Base-by-base conservation (phyloP, 2,797 vertebrate genomes). In the Erpetoichthys calabaricus region DNA sequence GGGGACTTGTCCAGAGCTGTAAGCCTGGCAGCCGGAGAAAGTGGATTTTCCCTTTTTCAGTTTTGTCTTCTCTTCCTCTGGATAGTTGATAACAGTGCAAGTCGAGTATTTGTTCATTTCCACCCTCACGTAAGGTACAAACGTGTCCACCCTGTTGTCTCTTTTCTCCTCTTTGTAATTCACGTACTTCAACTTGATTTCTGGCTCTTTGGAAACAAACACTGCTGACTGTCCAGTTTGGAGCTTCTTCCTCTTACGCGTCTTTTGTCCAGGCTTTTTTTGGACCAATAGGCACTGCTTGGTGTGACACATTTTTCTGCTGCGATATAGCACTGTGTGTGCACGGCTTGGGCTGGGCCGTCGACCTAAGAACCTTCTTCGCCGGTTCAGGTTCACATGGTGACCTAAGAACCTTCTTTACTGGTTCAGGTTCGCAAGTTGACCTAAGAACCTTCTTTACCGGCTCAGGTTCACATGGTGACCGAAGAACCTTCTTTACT, bases 171-270 rank as follows among this genome's bases (percentile, higher is more conserved):
- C 82, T 60, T 79, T 84, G 67, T 63, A 80, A 68, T 70, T 78
- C 58, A 83, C 10, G 5, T 83, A 87, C 69, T 60, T 81, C 6
- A 88, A 52, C 60, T 74, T 83, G 65, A 88, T 87, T 68, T 87
- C 86, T 0, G 86, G 86, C 68, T 88, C 85, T 45, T 69, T 76
- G 3, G 80, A 80, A 52, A 75, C 66, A 60, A 86, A 86, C 64
- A 85, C 70, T 62, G 73, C 73, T 3, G 64, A 58, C 0, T 63
- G 55, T 44, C 66, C 61, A 56, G 0, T 59, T 57, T 61, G 4
- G 7, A 4, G 45, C 7, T 54, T 68, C 46, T 3, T 52, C 58
- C 74, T 81, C 64, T 77, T 84, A 2, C 61, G 65, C 52, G 76
- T 77, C 0, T 42, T 42, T 0, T 44, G 10, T 7, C 63, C 42